These are phyloP conservation scores for Todus mexicanus DNA, from an alignment of 2,797 vertebrate genomes.

Conservation along the genomic window DNA sequence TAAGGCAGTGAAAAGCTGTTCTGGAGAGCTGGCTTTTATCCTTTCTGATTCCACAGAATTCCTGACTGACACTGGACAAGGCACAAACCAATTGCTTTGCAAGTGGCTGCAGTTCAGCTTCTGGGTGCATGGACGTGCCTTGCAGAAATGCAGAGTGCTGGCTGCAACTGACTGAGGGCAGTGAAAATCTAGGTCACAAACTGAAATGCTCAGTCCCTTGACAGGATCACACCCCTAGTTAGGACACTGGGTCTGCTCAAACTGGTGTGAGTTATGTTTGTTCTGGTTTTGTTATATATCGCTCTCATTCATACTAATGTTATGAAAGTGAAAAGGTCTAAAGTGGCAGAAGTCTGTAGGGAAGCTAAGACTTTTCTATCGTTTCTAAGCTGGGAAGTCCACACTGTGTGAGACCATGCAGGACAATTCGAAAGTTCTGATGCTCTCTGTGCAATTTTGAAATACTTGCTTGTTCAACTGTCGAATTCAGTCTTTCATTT, in stretches of 20 bases:
- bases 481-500: background rate
- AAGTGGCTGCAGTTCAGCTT: background rate
- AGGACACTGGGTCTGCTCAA: background rate
- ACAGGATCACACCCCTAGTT: background rate
- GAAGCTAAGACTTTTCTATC: background rate
- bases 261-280: background rate
- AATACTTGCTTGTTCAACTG: background rate
- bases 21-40: background rate
- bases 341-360: background rate
- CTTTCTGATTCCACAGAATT: background rate
- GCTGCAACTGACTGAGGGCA: background rate
- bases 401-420: accelerated
- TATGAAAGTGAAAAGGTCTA: background rate
- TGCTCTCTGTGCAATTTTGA: background rate
- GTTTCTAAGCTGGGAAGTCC: background rate
- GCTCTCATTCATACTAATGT: accelerated
- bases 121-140: background rate
- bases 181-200: background rate
- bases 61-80: background rate
- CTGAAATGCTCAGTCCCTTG: background rate
- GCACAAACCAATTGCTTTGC: background rate
- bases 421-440: background rate
- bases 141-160: background rate
- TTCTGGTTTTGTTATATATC: background rate
- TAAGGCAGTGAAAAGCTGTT: background rate